Evolutionary conservation across 35 echinoderm and acorn worm species (phyloP).

Genomic region (Ophiothrix spiculata): DNA sequence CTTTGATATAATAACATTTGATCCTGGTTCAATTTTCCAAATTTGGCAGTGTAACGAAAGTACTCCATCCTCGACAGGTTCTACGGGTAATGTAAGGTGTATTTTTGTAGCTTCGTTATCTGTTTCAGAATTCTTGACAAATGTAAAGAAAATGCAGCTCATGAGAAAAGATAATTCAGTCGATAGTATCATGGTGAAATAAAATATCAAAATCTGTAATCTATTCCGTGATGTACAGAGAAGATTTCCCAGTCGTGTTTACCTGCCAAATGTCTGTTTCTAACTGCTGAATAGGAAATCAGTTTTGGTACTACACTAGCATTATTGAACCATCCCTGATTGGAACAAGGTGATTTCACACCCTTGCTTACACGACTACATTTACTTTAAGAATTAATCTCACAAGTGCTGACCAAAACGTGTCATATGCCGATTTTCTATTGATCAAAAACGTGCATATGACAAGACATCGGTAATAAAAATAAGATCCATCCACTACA

Average conservation of each 20-base stretch:
- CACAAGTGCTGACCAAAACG: not conserved
- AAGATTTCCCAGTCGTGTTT: not conserved
- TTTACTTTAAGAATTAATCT: slow-evolving; percentile 4
- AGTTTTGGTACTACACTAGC: not conserved
- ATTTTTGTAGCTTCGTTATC: not conserved
- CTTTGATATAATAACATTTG: not conserved
- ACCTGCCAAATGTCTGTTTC: not conserved
- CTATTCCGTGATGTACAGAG: not conserved
- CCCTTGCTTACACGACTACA: not conserved
- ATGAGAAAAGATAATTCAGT: not conserved
- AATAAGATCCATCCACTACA: not conserved
- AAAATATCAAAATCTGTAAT: not conserved
- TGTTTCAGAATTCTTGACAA: not conserved
- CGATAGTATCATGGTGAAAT: not conserved
- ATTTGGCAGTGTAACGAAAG: not conserved
- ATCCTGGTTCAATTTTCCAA: not conserved
- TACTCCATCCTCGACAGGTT: not conserved
- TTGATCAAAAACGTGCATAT: slow-evolving; percentile 5
- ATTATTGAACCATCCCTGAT: not conserved
- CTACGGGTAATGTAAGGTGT: not conserved
- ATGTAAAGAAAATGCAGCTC: not conserved
- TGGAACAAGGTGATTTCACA: not conserved
- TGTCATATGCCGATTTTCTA: not conserved
- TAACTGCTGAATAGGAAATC: not conserved
- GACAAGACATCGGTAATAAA: slow-evolving; percentile 9